Evolutionary conservation across 1,140 invertebrate genomes (phyloP), one percentile per base, ranked within the genome.

Genomic region (Chelonus insularis): DNA sequence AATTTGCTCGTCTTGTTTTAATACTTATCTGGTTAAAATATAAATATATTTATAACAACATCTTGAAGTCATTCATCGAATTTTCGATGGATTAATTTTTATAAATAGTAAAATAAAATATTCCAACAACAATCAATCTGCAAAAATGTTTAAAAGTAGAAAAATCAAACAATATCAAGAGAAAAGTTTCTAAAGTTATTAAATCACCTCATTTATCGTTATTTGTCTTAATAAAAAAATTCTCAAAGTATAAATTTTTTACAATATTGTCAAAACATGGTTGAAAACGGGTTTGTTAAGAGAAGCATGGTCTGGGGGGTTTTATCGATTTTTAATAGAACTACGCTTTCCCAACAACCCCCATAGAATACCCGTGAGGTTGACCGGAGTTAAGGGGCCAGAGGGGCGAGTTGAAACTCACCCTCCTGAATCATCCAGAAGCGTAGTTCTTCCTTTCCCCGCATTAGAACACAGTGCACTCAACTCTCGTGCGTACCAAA

Each of bases 271-370:
- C 12, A 37, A 36, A 55, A 57, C 23, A 7, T 57, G 7, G 37
- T 43, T 14, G 20, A 32, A 41, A 9, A 43, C 12, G 4, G 36
- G 32, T 52, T 34, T 21, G 34, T 41, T 29, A 25, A 39, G 7
- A 21, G 36, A 11, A 41, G 34, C 20, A 20, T 37, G 34, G 52
- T 55, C 20, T 12, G 51, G n/a, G 9, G 37, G 20, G 55, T 21
- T 43, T 32, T 57, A 57, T 57, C 21, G 55, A 59, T 60, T 60
- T 60, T 60, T 60, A 51, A 60, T 59, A 59, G 34, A 60, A 60
- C 18, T 23, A 12, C 9, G 11, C 34, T 58, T 37, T 41, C n/a
- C 43, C 43, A 50, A 21, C 45, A 36, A 25, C 34, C 48, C n/a
- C 18, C 14, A 29, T 60, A 43, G 39, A 51, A 45, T 32, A 20